phyloP scores from a whole-genome alignment of 2,113 vertebrate genomes.

The Macrotus californicus region DNA sequence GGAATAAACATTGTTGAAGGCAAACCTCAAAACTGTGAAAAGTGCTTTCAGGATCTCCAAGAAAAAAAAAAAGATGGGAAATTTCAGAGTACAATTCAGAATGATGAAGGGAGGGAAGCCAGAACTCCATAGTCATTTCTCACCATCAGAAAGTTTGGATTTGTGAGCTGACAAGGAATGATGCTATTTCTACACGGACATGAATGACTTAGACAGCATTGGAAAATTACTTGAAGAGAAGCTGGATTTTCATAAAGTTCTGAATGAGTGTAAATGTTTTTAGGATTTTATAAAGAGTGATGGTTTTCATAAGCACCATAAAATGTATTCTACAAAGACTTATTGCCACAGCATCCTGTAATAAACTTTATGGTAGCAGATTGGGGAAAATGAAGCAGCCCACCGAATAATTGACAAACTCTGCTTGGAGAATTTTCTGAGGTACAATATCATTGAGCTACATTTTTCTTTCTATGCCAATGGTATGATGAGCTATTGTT shows the following conservation, averaged over 20 bases:
- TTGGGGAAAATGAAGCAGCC: constrained; percentile 66
- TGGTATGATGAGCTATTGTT: background rate
- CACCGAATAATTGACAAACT: constrained; percentile 35
- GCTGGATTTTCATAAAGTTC: constrained; percentile 70
- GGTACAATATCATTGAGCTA: constrained; percentile 66
- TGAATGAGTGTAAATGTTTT: constrained; percentile 69
- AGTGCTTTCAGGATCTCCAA: constrained; percentile 31
- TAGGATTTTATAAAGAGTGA: constrained; percentile 64
- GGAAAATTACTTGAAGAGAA: constrained; percentile 82
- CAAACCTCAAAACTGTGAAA: constrained; percentile 73
- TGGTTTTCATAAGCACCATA: constrained; percentile 68
- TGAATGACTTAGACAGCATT: constrained; percentile 75
- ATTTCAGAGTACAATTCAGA: constrained; percentile 77
- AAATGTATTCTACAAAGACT: constrained; percentile 53
- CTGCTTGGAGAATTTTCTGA: constrained; percentile 62
- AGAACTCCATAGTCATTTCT: constrained; percentile 51
- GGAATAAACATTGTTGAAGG: constrained; percentile 60
- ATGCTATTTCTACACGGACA: constrained; percentile 33
- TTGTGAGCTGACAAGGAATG: constrained; percentile 62
- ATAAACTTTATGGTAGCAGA: constrained; percentile 1
- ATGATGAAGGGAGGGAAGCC: constrained; percentile 52
- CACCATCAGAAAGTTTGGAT: constrained; percentile 43
- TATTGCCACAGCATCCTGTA: background rate
- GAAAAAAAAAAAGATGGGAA: constrained; percentile 23
- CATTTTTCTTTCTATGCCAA: background rate